A percentile compares a stretch with the other conserved stretches of the same genome.
These are phyloP conservation scores for Nannoperca australis DNA, from an alignment of 2,797 vertebrate species.

Conservation along the genomic window DNA sequence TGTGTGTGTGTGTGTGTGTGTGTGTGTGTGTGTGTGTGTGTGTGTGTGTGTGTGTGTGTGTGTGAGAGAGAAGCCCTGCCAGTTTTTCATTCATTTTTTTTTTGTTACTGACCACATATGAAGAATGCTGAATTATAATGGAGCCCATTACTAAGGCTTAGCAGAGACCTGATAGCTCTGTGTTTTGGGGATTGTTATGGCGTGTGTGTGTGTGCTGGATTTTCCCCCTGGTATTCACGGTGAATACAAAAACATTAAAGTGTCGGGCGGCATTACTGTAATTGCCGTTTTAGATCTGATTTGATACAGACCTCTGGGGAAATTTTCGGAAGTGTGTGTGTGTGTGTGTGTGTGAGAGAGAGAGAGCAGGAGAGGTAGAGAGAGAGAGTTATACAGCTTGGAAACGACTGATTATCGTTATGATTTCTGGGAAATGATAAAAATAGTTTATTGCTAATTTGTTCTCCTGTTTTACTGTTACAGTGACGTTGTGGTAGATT, in stretches of 20 bases:
- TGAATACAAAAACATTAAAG: constrained; percentile 64
- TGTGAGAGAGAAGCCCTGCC: constrained; percentile 31
- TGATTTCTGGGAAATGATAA: constrained; percentile 60
- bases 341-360: constrained; percentile 10
- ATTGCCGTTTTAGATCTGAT: constrained; percentile 70
- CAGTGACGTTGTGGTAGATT: background rate
- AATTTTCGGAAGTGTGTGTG: constrained; percentile 12
- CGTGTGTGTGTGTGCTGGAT: constrained; percentile 28
- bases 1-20: too few species aligned
- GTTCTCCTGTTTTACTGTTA: background rate
- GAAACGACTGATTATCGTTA: constrained; percentile 37
- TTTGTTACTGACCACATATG: constrained; percentile 58
- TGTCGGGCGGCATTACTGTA: constrained; percentile 61
- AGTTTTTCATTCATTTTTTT: constrained; percentile 35
- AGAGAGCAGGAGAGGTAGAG: background rate
- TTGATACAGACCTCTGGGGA: constrained; percentile 64
- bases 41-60: constrained; percentile 47
- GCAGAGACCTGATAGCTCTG: constrained; percentile 39
- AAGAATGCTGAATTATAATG: constrained; percentile 56
- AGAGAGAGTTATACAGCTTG: constrained; percentile 22
- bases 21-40: too few species aligned
- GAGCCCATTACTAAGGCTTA: constrained; percentile 52
- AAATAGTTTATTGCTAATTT: constrained; percentile 16
- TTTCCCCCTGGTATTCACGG: constrained; percentile 39
- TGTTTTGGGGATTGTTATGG: constrained; percentile 21